These are phyloP conservation scores for Cisticola juncidis DNA, from an alignment of 2,113 vertebrate species.

Conservation along the genomic window DNA sequence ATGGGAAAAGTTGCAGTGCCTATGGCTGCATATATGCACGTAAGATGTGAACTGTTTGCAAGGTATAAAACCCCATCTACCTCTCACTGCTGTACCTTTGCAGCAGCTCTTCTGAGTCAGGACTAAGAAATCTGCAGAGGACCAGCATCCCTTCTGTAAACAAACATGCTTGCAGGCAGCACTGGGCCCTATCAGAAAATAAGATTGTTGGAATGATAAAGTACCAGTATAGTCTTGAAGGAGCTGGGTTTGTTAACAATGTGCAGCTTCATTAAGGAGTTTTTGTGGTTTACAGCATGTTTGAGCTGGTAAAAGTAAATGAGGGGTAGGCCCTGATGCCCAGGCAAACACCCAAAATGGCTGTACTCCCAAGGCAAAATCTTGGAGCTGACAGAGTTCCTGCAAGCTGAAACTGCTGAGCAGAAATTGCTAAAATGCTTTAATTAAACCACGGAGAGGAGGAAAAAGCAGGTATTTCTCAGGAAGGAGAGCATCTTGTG, in stretches of 20 bases:
- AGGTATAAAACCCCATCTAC: background rate
- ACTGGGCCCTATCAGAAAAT: background rate
- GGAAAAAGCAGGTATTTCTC: background rate
- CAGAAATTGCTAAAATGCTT: background rate
- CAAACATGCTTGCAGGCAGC: background rate
- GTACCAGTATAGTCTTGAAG: background rate
- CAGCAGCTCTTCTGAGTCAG: background rate
- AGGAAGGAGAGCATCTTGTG: background rate
- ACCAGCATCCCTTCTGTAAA: background rate
- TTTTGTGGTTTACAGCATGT: constrained; percentile 33
- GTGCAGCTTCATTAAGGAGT: background rate
- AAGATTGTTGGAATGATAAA: background rate
- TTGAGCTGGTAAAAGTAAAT: constrained; percentile 9
- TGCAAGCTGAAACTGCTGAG: background rate
- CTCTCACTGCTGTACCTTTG: background rate
- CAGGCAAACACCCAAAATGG: background rate
- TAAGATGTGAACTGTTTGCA: background rate
- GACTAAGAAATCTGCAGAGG: background rate
- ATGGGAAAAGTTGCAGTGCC: background rate
- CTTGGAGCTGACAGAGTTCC: background rate
- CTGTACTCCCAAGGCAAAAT: background rate
- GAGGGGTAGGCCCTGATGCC: background rate
- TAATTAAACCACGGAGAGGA: constrained; percentile 12
- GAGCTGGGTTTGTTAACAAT: background rate
- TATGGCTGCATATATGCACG: rapidly evolving